Base-by-base conservation (phyloP, 2,888 invertebrate species). In the Odontocolon sp. region DNA sequence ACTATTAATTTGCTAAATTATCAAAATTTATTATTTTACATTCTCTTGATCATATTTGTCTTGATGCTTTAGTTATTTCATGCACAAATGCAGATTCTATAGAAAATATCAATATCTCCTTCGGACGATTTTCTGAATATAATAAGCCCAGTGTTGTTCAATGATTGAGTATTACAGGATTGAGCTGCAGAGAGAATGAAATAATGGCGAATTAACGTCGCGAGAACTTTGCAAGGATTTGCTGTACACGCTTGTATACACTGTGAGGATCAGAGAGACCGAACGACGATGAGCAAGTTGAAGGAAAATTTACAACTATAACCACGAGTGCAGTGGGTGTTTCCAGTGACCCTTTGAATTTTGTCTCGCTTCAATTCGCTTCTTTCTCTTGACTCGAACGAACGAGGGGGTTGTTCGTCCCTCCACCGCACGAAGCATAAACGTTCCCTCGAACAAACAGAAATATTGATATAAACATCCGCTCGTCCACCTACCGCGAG, bases 401-500 rank as follows among this genome's bases (percentile, higher is more conserved):
- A 40, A 38, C 33, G 38, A 36, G 68, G 54, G 63, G 70, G 74
- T 71, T 54, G 69, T 40, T 67, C 68, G 45, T 52, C 36, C 45
- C 68, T 73, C 63, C 50, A 54, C 66, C 54, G 66, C 59, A 68
- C 68, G 59, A 61, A 72, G 71, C 80, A 80, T 83, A 83, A 84
- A 83, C 64, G 80, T 82, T 81, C 74, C 66, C 57, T 70, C 79
- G 79, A 80, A 79, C 81, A 84, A 83, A 84, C 84, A 84, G 80
- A 83, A 84, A 84, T 80, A 81, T 82, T 81, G 80, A 83, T 82
- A 83, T 78, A 83, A 83, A 82, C 80, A 80, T 83, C 78, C 76
- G 78, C 76, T 73, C 77, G 81, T 83, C 82, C 79, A 80, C 81
- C 81, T 82, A 82, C 78, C 63, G 80, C 71, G 74, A 9, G 77